Conservation (phyloP, 1,140 invertebrate genomes). For the Drosophila kurseongensis region DNA sequence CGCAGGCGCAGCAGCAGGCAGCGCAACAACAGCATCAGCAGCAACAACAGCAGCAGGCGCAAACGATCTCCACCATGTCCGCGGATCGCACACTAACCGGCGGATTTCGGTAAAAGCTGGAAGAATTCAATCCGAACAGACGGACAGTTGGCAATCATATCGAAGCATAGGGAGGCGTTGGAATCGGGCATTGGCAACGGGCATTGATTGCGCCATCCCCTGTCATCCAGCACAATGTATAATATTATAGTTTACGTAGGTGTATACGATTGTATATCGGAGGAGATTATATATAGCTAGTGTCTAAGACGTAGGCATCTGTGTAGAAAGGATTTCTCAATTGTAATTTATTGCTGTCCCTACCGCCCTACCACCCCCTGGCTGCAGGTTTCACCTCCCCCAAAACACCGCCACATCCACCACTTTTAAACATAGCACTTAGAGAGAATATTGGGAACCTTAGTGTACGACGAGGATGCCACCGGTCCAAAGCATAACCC, state of each 20-base stretch:
- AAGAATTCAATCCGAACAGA: not conserved
- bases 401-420: constrained; percentile 9
- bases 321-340: constrained; percentile 47
- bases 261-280: constrained; percentile 28
- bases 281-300: constrained; percentile 16
- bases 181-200: constrained; percentile 1
- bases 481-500: constrained; percentile 5
- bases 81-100: constrained; percentile 55
- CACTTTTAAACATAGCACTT: constrained; percentile 20
- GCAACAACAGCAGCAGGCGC: constrained; percentile 40
- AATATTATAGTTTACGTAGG: constrained; percentile 35
- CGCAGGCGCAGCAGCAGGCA: constrained; percentile 41
- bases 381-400: constrained; percentile 35
- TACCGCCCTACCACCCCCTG: not conserved
- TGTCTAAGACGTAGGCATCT: constrained; percentile 23
- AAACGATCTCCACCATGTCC: constrained; percentile 40
- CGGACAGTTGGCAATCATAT: constrained; percentile 31
- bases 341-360: constrained; percentile 38
- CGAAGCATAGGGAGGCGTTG: constrained; percentile 49
- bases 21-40: constrained; percentile 21
- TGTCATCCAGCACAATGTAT: constrained; percentile 41
- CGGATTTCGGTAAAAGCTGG: constrained; percentile 62
- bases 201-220: constrained; percentile 18
- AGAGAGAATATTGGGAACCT: constrained; percentile 5
- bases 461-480: constrained; percentile 12